Base-by-base conservation (phyloP, 2,797 vertebrate species). In the Dallia pectoralis region DNA sequence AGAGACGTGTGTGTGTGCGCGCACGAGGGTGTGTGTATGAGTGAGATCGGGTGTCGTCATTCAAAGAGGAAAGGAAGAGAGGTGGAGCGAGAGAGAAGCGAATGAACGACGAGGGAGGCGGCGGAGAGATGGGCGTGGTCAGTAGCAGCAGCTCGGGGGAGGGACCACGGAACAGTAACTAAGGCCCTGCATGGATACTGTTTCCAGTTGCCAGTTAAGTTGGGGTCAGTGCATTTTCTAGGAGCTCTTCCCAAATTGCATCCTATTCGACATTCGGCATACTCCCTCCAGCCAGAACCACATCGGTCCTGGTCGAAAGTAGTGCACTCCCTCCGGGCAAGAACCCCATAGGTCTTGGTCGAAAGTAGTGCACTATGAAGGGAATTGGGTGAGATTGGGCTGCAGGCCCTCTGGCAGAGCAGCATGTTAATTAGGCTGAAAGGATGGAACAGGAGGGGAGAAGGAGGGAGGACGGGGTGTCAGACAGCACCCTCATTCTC, bases 361-460 rank as follows among this genome's bases (percentile, higher is more conserved):
- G n/a, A n/a, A 53, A 22, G 51, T 53, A 53, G 51, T 19, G 51
- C 19, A n/a, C 51, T 53, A 19, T 8, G n/a, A 53, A 53, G 51
- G 51, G n/a, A 53, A 19, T 19, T 19, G 51, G 51, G 8, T n/a
- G 51, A 18, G 18, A 8, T n/a, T 53, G 19, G 51, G 19, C 7
- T 19, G 3, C 6, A 18, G n/a, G 51, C 19, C 51, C 51, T 53
- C 51, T 53, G 6, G 18, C n/a, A 53, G 51, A 53, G 51, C 51
- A 53, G 51, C 51, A 53, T 53, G 51, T 53, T 53, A 53, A 53
- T 53, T 53, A 53, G 51, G 8, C 51, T 53, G 51, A 22, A 53
- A 7, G n/a, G 18, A 7, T 53, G 51, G 51, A 11, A 53, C 19
- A 8, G 51, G 51, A 53, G 51, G 51, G 48, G 48, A n/a, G 51